Evolutionary conservation across 37 sponge, comb jelly and placozoan genomes (phyloP), one percentile per base, ranked within the genome.

Genomic region (Aplysina aerophoba): DNA sequence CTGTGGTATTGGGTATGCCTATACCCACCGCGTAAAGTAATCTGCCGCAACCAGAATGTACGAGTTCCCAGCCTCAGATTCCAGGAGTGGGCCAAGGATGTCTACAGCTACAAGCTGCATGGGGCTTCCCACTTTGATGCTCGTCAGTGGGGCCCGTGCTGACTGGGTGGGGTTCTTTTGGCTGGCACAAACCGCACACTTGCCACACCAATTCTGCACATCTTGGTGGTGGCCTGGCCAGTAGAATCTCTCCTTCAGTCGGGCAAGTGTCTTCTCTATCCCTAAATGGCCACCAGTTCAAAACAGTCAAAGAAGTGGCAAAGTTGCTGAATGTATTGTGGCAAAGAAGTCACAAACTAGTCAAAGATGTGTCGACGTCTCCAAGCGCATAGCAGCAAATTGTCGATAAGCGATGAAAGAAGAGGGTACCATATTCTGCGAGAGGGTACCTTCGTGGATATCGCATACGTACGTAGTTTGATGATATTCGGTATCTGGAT

Each of bases 171-270:
- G 72, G 31, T 40, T 72, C 57, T 89, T 89, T 25, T 85, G 56
- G 14, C 39, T 21, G 15, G 81, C 30, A 60, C 89, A 89, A 15
- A 59, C 73, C 30, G 40, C 36, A 71, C 89, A 89, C 36, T 71
- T 21, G 41, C 38, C 39, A 36, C 81, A 85, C 81, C 81, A 89
- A 28, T 81, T 53, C 22, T 41, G 25, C 16, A 85, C 81, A 85
- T 84, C 85, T 6, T 31, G 25, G 24, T 69, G 34, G 15, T 62
- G 41, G 19, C 89, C 89, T 50, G 89, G 89, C 89, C 85, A 89
- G 62, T 83, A 82, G 64, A 87, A 81, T 22, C 77, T 36, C 62
- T 85, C 79, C 64, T 61, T 74, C n/a, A 85, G 79, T 24, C 40
- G 20, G 0, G 38, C 3, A 17, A 85, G 65, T 6, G 86, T 74